Base-by-base conservation (phyloP, 1,140 invertebrate genomes). In the Hesperophylax magnus region DNA sequence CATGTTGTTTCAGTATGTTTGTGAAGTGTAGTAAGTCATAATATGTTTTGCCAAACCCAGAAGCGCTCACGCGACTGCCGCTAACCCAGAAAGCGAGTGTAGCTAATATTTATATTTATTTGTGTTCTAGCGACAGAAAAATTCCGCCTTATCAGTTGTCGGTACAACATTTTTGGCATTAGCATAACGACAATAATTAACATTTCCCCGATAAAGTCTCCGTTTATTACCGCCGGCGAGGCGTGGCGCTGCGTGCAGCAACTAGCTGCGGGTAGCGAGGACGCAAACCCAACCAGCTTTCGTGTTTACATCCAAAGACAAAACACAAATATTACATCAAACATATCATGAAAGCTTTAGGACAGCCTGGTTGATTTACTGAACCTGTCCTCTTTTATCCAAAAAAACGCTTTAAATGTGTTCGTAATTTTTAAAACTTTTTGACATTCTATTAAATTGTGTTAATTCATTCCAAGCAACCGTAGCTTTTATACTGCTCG, bases 171-270 rank as follows among this genome's bases (percentile, higher is more conserved):
- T 84, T 84, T 84, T 84, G 78, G 82, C 78, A 84, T 84, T 84
- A 84, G 77, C 82, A 84, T 84, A 84, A 82, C 82, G 80, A 81
- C 75, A 84, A 84, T 82, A 84, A 84, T 84, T 84, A 84, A 84
- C 82, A 82, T 84, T 84, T 82, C 77, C 65, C 69, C 78, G 82
- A 81, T 84, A 81, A 84, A 81, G 82, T 81, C 79, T 54, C 63
- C 79, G 82, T 78, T 78, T 78, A 80, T 81, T 80, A 77, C 75
- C 61, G 82, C 81, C 78, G 78, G 14, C 81, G 81, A 83, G 81
- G 81, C 78, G 81, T 78, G 82, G 79, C 79, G 81, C 79, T 76
- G 74, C 72, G 72, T 76, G 79, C 74, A 27, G 54, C 54, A 8
- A 20, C 18, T 24, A 47, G 39, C 39, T 1, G 39, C 39, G 0